Evolutionary conservation across 2,113 vertebrate species (phyloP), one percentile per base, ranked within the genome.

Genomic region (Cyprinodon tularosa): DNA sequence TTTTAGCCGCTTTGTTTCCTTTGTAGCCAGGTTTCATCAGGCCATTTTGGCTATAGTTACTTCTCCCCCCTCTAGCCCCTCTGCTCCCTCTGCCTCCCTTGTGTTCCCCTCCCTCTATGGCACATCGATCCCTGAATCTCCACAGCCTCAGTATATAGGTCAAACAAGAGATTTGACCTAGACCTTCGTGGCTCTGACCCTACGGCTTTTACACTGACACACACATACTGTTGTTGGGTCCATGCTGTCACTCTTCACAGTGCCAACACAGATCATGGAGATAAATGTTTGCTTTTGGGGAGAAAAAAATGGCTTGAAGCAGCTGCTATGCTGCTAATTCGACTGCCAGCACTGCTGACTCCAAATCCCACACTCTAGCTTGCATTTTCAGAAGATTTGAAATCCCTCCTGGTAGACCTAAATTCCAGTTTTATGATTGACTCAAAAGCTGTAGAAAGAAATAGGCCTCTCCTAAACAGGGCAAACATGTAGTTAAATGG

Each of bases 121-220:
- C 74, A 74, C 62, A 80, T 89, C 85, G 88, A 78, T 77, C 62
- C 39, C 74, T 78, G 86, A 84, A 81, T 85, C 66, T 88, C 74
- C 63, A 68, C 68, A 47, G 75, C 81, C 69, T 12, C 81, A 74
- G 77, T 89, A 93, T 91, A 87, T 94, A 92, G 93, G 90, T 93
- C 93, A 93, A 80, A 84, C 82, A 85, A 74, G 85, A 87, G 90
- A 92, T 91, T 90, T 91, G 74, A 89, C 85, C 82, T 68, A 82
- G 81, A 80, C 88, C 76, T 42, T 74, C 76, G 59, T 73, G 78
- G 84, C 81, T 74, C 71, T 86, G 79, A 89, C 74, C 84, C 84
- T 72, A 53, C 78, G 45, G 76, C 83, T 86, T 78, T 73, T 73
- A 59, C 62, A 67, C 70, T 40, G 47, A 75, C 50, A 62, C 77